Evolutionary conservation across 2,797 vertebrate species (phyloP).

Genomic region (Pteropus rufus): DNA sequence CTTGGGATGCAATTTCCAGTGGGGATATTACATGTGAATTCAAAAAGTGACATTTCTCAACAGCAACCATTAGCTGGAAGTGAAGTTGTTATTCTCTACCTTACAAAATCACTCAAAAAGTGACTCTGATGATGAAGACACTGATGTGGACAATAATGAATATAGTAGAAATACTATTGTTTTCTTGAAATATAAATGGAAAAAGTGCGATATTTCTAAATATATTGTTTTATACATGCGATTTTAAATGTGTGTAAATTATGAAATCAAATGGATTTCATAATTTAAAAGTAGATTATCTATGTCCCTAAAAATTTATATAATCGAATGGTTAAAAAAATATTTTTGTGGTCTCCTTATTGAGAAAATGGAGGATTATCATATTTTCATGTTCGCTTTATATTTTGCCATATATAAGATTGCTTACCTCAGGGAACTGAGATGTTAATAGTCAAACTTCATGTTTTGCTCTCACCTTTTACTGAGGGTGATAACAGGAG

Average conservation of each 20-base stretch:
- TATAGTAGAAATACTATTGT: neutral
- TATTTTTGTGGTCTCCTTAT: neutral
- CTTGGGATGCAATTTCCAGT: neutral
- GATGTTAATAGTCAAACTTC: neutral
- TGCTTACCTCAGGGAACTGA: neutral
- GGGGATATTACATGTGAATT: neutral
- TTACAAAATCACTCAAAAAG: neutral
- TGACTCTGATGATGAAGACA: neutral
- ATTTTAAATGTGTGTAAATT: slow-evolving; percentile 30
- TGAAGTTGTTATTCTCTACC: neutral
- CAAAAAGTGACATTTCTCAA: neutral
- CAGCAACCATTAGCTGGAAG: neutral
- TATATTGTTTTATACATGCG: neutral
- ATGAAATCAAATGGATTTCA: neutral
- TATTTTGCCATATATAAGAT: neutral
- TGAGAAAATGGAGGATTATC: neutral
- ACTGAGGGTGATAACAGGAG: neutral
- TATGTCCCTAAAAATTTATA: neutral
- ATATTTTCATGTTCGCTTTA: neutral
- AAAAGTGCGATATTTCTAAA: neutral
- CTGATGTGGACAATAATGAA: neutral
- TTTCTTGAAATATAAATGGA: neutral
- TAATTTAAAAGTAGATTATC: neutral
- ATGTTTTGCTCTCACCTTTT: neutral
- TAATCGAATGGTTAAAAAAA: neutral